These are phyloP conservation scores for Gallinago undulata DNA, from an alignment of 2,113 vertebrate species.

Conservation along the genomic window DNA sequence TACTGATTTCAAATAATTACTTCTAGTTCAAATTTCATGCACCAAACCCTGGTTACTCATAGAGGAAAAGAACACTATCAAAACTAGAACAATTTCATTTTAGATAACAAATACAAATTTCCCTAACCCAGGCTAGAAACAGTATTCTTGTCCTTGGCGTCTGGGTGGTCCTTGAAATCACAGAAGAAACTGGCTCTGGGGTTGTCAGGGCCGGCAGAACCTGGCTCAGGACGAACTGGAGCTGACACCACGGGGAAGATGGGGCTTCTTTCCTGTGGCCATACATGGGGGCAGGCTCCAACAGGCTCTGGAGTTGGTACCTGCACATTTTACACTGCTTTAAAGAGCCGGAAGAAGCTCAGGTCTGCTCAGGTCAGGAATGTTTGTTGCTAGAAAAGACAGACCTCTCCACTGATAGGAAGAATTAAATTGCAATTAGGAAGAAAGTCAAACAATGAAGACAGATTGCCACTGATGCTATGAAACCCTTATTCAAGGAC, in stretches of 20 bases:
- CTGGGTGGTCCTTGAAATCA: background rate
- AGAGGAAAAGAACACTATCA: background rate
- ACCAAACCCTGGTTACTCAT: background rate
- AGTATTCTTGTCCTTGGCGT: background rate
- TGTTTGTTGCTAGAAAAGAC: background rate
- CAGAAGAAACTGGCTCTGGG: background rate
- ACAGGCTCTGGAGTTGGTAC: background rate
- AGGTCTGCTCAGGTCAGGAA: background rate
- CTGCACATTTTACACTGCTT: background rate
- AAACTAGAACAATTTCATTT: background rate
- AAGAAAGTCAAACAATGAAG: background rate
- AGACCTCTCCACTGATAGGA: background rate
- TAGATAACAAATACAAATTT: background rate
- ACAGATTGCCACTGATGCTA: background rate
- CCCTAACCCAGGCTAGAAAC: background rate
- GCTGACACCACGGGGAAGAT: background rate
- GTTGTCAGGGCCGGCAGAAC: background rate
- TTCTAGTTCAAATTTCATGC: background rate
- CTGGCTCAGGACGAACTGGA: background rate
- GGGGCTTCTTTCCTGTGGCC: background rate
- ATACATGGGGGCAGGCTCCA: background rate
- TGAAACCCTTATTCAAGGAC: background rate
- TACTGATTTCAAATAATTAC: background rate
- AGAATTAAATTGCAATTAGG: background rate
- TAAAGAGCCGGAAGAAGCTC: background rate